Evolutionary conservation across 2,888 invertebrate species (phyloP).

Genomic region (Troilus luridus): DNA sequence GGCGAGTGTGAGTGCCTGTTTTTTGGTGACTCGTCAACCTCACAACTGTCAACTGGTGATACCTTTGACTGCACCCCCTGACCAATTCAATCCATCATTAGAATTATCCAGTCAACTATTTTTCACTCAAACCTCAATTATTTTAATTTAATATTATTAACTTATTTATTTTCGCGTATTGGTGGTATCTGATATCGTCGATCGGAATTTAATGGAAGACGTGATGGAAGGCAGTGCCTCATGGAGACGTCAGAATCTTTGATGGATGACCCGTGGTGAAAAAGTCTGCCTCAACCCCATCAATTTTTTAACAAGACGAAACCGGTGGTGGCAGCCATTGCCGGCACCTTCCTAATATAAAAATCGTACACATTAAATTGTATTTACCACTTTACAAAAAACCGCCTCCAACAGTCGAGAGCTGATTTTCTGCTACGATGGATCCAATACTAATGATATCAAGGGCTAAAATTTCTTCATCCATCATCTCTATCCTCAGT

Average conservation of each 20-base stretch:
- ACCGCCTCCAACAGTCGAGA: not conserved
- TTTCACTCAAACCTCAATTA: too few species aligned
- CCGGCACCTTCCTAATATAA: not conserved
- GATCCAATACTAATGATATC: not conserved
- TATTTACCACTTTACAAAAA: not conserved
- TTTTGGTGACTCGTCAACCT: too few species aligned
- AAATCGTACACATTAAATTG: not conserved
- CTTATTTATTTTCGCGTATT: not conserved
- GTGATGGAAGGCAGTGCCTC: not conserved
- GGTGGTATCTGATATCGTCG: not conserved
- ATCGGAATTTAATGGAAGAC: not conserved
- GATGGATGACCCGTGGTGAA: not conserved
- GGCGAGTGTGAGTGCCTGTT: too few species aligned
- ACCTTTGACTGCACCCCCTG: too few species aligned
- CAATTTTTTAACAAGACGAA: not conserved
- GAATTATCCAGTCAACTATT: too few species aligned
- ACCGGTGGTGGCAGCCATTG: not conserved
- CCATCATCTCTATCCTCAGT: not conserved
- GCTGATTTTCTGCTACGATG: not conserved
- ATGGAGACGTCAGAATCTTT: not conserved
- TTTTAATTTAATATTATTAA: not conserved
- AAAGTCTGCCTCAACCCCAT: not conserved
- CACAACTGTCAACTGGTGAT: too few species aligned
- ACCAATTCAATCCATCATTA: too few species aligned
- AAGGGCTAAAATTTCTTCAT: not conserved